Evolutionary conservation across 2,113 vertebrate species (phyloP).

Genomic region (Vidua macroura): DNA sequence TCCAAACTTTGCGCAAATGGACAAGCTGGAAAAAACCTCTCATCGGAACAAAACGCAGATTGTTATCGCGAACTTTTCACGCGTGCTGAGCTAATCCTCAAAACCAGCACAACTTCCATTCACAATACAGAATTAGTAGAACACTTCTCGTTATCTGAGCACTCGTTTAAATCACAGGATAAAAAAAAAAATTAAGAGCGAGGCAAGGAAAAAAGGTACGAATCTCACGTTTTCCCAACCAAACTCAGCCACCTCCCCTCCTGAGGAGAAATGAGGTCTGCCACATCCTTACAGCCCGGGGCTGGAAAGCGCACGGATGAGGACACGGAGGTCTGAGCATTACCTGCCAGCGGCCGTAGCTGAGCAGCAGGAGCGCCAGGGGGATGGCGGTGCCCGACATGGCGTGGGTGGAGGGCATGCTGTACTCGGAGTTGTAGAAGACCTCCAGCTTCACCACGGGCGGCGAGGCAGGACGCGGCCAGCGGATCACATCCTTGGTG

Average conservation of each 20-base stretch:
- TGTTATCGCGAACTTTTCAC: neutral
- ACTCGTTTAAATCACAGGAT: neutral
- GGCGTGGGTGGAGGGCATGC: constrained; percentile 98
- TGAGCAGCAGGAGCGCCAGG: constrained; percentile 85
- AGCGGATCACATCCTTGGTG: constrained; percentile 92
- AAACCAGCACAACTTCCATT: neutral
- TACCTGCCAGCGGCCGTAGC: constrained; percentile 93
- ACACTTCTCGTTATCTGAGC: neutral
- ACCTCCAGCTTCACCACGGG: constrained; percentile 95
- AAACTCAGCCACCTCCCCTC: neutral
- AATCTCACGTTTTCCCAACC: neutral
- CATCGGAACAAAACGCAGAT: neutral
- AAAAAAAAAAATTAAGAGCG: rapidly evolving
- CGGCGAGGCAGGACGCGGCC: constrained; percentile 90
- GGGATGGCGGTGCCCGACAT: constrained; percentile 98
- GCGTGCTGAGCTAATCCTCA: neutral
- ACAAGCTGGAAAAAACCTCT: neutral
- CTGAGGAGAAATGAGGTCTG: neutral
- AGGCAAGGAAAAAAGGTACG: neutral
- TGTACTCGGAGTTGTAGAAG: constrained; percentile 98
- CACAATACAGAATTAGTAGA: neutral
- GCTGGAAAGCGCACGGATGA: neutral
- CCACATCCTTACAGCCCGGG: neutral
- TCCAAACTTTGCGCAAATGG: neutral
- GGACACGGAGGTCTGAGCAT: neutral